Evolutionary conservation across 2,888 invertebrate species (phyloP), one percentile per base, ranked within the genome.

Genomic region (Trichopria drosophilae): DNA sequence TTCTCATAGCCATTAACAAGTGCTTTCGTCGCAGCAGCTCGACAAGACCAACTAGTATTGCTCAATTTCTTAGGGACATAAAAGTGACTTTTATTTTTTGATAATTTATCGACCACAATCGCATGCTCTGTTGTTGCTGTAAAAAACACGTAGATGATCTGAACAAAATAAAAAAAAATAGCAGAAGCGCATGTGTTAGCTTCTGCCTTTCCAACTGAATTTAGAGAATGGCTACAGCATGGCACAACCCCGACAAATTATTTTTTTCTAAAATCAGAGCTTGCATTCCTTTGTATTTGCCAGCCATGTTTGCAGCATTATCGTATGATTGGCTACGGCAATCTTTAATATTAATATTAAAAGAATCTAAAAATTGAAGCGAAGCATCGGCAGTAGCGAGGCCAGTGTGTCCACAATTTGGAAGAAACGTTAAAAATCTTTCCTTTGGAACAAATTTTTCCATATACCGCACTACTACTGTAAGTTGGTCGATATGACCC

Each of bases 391-490:
- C 56, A 37, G 41, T 58, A 41, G 55, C 47, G 55, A 24, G 23
- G 7, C 42, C 57, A 37, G 34, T 51, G 20, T 54, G 40, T 6
- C 31, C 44, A 24, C 34, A 35, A 35, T 41, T 51, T 13, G 57
- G 55, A 31, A 62, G 37, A 50, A 58, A 62, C 4, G 52, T 59
- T 1, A 62, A 39, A 57, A 62, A 64, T 57, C 58, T 53, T 62
- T 63, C 60, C 15, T 51, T 53, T 50, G 62, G 60, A 22, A 36
- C 48, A 35, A 39, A 43, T 49, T 44, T 48, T 59, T 63, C 55
- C 20, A 62, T 58, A 42, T 53, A 55, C 23, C 54, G 40, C 28
- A 59, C 19, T 12, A 55, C 23, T 16, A 59, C 29, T 34, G 62
- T 63, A 16, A 63, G 51, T 47, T 64, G 60, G 51, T 61, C 60